Conservation (phyloP, 2,797 vertebrate genomes). For the Nasua narica region DNA sequence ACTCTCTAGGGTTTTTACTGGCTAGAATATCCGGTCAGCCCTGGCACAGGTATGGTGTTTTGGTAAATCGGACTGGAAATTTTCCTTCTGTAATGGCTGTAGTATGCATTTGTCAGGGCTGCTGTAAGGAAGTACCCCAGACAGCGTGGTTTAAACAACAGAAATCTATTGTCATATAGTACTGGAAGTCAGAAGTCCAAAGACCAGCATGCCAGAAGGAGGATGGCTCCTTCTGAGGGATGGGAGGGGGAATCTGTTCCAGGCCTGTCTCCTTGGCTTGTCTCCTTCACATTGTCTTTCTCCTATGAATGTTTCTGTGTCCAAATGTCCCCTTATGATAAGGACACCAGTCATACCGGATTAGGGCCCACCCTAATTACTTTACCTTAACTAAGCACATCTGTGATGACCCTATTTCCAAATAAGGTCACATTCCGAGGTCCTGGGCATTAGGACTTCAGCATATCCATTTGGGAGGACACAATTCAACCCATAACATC, state of each 20-base stretch:
- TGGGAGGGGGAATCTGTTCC: neutral
- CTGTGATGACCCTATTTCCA: neutral
- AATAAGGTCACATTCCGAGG: neutral
- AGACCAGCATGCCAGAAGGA: neutral
- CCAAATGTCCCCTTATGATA: neutral
- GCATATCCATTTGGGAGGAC: neutral
- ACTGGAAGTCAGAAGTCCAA: neutral
- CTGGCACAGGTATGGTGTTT: slow-evolving; percentile 89
- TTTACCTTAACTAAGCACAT: neutral
- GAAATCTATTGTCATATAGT: neutral
- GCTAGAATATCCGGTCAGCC: slow-evolving; percentile 90
- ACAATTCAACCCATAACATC: neutral
- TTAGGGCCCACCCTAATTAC: neutral
- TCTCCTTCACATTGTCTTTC: neutral
- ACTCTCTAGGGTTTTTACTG: slow-evolving; percentile 89
- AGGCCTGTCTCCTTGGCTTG: neutral
- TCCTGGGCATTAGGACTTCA: neutral
- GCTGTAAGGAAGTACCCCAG: neutral
- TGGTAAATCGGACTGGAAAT: neutral
- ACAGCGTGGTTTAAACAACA: neutral
- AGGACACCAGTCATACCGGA: neutral
- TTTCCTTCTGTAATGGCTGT: neutral
- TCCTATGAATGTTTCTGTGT: neutral
- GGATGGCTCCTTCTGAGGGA: neutral
- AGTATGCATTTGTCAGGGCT: neutral